Base-by-base conservation (phyloP, 2,113 vertebrate species). In the Aptenodytes patagonicus region DNA sequence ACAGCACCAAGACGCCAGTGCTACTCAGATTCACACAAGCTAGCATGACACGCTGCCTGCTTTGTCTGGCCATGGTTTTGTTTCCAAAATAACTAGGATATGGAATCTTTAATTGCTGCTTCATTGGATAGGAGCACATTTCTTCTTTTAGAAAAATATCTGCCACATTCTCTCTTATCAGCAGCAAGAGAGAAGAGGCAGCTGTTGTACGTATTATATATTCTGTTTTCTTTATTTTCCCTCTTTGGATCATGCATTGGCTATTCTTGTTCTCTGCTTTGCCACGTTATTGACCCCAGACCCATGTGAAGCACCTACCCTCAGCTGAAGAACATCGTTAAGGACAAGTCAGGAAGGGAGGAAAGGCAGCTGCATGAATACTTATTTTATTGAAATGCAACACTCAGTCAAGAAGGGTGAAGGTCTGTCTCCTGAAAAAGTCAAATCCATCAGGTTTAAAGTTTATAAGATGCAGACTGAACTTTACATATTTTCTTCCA, bases 21-120 rank as follows among this genome's bases (percentile, higher is more conserved):
- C 29, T 8, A 11, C 55, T 86, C 25, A 4, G 55, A 69, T 17
- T 42, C 31, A 87, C 26, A 28, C 38, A 36, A 22, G 31, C 22
- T 25, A 83, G 22, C n/a, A n/a, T 0, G 2, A 64, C 8, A 13
- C 0, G 0, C 47, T 70, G 78, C 51, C 13, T 26, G 49, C 44
- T 79, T 76, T 24, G 8, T 46, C 66, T 75, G 44, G 89, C 20
- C 6, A 0, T 40, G 31, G 17, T 81, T 90, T 72, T 81, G 54
- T 93, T 94, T 90, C 82, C 60, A 83, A 91, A 95, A 95, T 78
- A 83, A 72, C 68, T n/a, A 69, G 54, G 76, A 88, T 79, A 83
- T 13, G 4, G 77, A 94, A 69, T 86, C 34, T 94, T 83, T 90
- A 90, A 88, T 62, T 75, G 85, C 32, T 86, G 54, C 55, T 91